These are phyloP conservation scores for Willowsia nigromaculata DNA, from an alignment of 2,888 invertebrate genomes.

Conservation along the genomic window DNA sequence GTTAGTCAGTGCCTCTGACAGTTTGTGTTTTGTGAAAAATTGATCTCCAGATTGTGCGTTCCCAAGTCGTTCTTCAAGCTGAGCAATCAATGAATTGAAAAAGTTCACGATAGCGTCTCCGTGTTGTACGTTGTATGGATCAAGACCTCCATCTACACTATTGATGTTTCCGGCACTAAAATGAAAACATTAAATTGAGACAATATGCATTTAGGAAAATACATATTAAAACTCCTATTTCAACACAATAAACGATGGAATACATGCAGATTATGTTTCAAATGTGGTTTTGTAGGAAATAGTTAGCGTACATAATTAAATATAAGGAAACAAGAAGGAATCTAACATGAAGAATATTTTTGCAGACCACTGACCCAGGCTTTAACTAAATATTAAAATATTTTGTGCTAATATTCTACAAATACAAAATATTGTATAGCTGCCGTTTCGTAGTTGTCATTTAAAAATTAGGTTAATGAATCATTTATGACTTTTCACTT, in stretches of 20 bases:
- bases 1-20: constrained; percentile 38
- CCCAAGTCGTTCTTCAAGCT: constrained; percentile 50
- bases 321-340: no score
- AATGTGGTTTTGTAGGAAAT: no score
- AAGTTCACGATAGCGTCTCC: constrained; percentile 44
- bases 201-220: neutral
- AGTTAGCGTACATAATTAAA: no score
- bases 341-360: no score
- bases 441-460: no score
- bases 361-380: no score
- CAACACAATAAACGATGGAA: no score
- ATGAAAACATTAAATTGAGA: no score
- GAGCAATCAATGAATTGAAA: neutral
- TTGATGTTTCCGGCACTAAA: constrained; percentile 46
- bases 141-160: constrained; percentile 40
- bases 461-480: neutral
- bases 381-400: no score
- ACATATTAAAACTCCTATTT: neutral
- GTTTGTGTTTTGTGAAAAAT: constrained; percentile 55
- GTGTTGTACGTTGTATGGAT: constrained; percentile 44
- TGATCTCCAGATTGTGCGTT: constrained; percentile 57
- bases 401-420: no score
- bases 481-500: constrained; percentile 20
- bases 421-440: no score
- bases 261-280: no score